Base-by-base conservation (phyloP, 2,113 vertebrate genomes). In the Casuarius casuarius region DNA sequence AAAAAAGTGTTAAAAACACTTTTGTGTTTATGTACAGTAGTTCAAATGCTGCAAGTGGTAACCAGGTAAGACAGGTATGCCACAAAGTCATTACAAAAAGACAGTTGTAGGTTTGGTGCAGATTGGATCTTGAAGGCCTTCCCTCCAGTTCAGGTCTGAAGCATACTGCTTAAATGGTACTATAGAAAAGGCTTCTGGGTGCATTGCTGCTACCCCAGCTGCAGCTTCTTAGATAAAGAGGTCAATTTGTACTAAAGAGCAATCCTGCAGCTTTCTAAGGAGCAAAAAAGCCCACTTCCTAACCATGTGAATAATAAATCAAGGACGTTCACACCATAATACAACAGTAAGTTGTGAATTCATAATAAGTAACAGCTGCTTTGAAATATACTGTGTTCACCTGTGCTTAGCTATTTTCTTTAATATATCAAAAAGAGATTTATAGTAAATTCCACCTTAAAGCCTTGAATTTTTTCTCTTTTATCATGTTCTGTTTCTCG, bases 21-120 rank as follows among this genome's bases (percentile, higher is more conserved):
- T n/a, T n/a, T n/a, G n/a, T n/a, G n/a, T n/a, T n/a, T 8, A 2
- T 3, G 12, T 23, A 22, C 3, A 5, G 13, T 22, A 44, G 21
- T 42, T 66, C 14, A 23, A 35, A 49, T 4, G 52, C 33, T 61
- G 40, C 51, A 40, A 19, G 22, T 4, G 26, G 67, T 52, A 18
- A 28, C 29, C 46, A 28, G 52, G 52, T 35, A 33, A 89, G 40
- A 54, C 26, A 14, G 6, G 44, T 0, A 19, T 29, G 52, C 19
- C 33, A 33, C 18, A 35, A 58, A 58, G 48, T 58, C 33, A 25
- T 19, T 44, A 20, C 9, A 28, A 38, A 28, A 38, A 42, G 22
- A 7, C 31, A 23, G 10, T 5, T 51, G 22, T 14, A 17, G 40
- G 20, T 26, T 68, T 31, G 42, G 49, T 14, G 35, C 59, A 20